Base-by-base conservation (phyloP, 2,797 vertebrate species). In the Dendrocincla fuliginosa region DNA sequence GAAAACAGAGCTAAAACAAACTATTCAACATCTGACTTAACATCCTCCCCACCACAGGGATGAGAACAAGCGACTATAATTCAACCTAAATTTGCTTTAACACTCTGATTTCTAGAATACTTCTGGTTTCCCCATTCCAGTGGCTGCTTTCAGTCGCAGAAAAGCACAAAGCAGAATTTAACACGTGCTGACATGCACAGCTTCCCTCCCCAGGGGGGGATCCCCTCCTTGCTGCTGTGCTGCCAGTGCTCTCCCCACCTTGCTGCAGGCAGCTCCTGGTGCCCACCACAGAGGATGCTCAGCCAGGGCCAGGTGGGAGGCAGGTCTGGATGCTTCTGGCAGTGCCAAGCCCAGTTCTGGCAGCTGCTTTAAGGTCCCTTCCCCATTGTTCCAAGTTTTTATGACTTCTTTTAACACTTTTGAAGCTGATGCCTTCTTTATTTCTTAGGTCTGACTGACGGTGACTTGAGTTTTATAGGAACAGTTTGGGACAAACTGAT, bases 141-240 rank as follows among this genome's bases (percentile, higher is more conserved):
- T 17, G 27, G 32, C 49, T 50, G 35, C n/a, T 94, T 42, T 70
- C 49, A 12, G 47, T 30, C 53, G 32, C 16, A 56, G 44, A 71
- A 42, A 69, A 55, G 3, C 23, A 39, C 19, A 23, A 4, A 0
- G 7, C 22, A 57, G 39, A 19, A 57, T 12, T n/a, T 3, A 17
- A 27, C 33, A 18, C 11, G 6, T 5, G 37, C 71, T 50, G 42
- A 23, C 17, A 33, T 3, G 16, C 19, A 32, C 20, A 2, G 9
- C 57, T 19, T 60, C 6, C 6, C 2, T 7, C 6, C 50, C 50
- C 28, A 30, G 7, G 2, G 2, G 9, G 0, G 0, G 4, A 13
- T 39, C 8, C 37, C 28, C 25, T 16, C 2, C 47, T 28, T n/a
- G 37, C 52, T 71, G 32, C 52, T 64, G 19, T 28, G 6, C 44